Percentiles rank a stretch among this genome's conserved stretches.
Evolutionary conservation across 2,113 vertebrate genomes (phyloP).

Genomic region (Channa maculata): DNA sequence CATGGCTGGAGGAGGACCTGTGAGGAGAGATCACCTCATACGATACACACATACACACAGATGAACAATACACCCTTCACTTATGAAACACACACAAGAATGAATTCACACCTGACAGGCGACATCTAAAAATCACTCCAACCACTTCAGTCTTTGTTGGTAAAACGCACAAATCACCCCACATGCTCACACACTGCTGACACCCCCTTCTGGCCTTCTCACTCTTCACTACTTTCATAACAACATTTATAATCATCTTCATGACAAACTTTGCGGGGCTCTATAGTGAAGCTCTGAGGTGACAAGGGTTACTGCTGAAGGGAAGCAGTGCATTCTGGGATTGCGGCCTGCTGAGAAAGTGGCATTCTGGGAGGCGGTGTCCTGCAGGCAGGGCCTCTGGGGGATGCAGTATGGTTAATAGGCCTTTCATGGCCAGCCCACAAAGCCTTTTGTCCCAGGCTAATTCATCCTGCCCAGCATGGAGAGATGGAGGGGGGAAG

Average conservation of each 20-base stretch:
- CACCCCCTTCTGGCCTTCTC: conserved; percentile 46
- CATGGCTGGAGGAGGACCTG: conserved; percentile 29
- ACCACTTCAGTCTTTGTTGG: conserved; percentile 58
- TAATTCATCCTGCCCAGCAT: conserved; percentile 87
- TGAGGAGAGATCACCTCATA: conserved; percentile 56
- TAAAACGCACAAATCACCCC: conserved; percentile 67
- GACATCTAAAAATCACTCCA: conserved; percentile 40
- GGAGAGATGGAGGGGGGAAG: conserved; percentile 76
- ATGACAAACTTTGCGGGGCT: conserved; percentile 80
- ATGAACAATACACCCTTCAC: conserved; percentile 40
- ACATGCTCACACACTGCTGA: conserved; percentile 47
- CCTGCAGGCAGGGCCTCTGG: conserved; percentile 86
- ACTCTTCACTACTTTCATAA: conserved; percentile 72
- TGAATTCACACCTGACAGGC: conserved; percentile 66
- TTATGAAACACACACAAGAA: conserved; percentile 32
- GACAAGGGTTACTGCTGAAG: conserved; percentile 79
- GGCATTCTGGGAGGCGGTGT: conserved; percentile 84
- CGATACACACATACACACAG: conserved; percentile 21
- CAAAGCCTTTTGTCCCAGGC: conserved; percentile 87
- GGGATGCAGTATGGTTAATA: conserved; percentile 88
- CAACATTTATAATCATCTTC: conserved; percentile 80
- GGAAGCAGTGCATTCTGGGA: conserved; percentile 82
- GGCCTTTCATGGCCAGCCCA: conserved; percentile 88
- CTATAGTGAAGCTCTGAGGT: conserved; percentile 67
- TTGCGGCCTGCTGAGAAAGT: conserved; percentile 80